Evolutionary conservation across 2,888 invertebrate genomes (phyloP).

Genomic region (Hylaea fasciaria): DNA sequence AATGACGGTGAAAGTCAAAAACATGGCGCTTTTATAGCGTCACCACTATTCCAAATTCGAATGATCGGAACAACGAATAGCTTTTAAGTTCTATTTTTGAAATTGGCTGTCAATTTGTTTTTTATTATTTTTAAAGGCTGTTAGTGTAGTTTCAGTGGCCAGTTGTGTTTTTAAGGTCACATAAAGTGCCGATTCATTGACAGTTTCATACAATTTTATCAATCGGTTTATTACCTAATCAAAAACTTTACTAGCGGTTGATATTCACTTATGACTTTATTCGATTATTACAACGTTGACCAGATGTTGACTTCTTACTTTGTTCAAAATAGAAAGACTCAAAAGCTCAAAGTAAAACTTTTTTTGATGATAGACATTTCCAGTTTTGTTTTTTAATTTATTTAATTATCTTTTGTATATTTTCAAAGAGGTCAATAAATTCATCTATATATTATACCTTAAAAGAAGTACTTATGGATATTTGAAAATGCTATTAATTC

Average conservation of each 20-base stretch:
- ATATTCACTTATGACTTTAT: too few species aligned
- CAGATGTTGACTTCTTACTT: too few species aligned
- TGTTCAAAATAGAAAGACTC: too few species aligned
- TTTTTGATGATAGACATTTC: too few species aligned
- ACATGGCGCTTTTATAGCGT: slow-evolving; percentile 59
- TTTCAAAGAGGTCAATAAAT: too few species aligned
- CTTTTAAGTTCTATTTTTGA: slow-evolving; percentile 70
- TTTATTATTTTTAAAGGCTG: slow-evolving; percentile 55
- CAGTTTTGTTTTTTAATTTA: too few species aligned
- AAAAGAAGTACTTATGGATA: too few species aligned
- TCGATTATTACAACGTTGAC: too few species aligned
- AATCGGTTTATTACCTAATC: background rate
- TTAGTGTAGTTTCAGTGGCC: slow-evolving; percentile 32
- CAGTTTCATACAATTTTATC: background rate
- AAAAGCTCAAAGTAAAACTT: too few species aligned
- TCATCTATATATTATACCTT: too few species aligned
- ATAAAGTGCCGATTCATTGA: slow-evolving; percentile 29
- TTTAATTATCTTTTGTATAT: too few species aligned
- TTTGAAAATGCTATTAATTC: too few species aligned
- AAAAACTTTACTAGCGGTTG: background rate
- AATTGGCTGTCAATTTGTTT: slow-evolving; percentile 66
- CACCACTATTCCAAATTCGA: slow-evolving; percentile 64
- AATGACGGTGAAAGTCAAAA: slow-evolving; percentile 79
- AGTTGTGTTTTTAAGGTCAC: slow-evolving; percentile 30
- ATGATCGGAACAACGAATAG: slow-evolving; percentile 75